Evolutionary conservation across 1,140 invertebrate genomes (phyloP), one percentile per base, ranked within the genome.

Genomic region (Solenopsis fugax): DNA sequence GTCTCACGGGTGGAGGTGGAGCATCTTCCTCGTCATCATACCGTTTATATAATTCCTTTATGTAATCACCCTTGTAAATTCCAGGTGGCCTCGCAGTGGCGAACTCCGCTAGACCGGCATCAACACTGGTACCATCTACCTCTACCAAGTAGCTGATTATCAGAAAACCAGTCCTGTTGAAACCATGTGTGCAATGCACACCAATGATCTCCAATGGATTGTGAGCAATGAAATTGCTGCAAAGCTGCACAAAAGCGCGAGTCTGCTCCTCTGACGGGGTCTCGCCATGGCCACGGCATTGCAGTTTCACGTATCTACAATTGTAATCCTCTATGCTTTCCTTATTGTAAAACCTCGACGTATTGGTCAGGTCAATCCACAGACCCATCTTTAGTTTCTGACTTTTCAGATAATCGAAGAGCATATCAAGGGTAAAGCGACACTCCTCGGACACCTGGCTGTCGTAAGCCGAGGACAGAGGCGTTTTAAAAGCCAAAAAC

Each of bases 101-200:
- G 96, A 99, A 99, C 91, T 96, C 96, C 67, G 95, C 94, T 0
- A 99, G 91, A 0, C 98, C 98, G 24, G 97, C 97, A 85, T 98
- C 98, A 4, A 99, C 96, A 93, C 97, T 97, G 92, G 96, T 97
- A 93, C 97, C 96, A 69, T 97, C 95, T 82, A 97, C 96, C 95
- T 98, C 97, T 7, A 99, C 97, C 91, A 99, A 96, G 95, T 98
- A 99, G 2, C 98, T 97, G 69, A 97, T 96, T 71, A 99, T 98
- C 0, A 99, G 95, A 94, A 99, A 99, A 1, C 98, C 99, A 37
- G 99, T 99, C 91, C 99, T 96, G 95, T 99, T 99, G 93, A 99
- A 99, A 0, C 99, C 99, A 96, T 99, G 99, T 0, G 99, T 99
- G 93, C 99, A 99, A 94, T 99, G 99, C 48, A 99, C 97, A 65